Percentiles rank a stretch among this genome's conserved stretches.
Conservation (phyloP, 2,888 invertebrate species). For the Junonia oenone region DNA sequence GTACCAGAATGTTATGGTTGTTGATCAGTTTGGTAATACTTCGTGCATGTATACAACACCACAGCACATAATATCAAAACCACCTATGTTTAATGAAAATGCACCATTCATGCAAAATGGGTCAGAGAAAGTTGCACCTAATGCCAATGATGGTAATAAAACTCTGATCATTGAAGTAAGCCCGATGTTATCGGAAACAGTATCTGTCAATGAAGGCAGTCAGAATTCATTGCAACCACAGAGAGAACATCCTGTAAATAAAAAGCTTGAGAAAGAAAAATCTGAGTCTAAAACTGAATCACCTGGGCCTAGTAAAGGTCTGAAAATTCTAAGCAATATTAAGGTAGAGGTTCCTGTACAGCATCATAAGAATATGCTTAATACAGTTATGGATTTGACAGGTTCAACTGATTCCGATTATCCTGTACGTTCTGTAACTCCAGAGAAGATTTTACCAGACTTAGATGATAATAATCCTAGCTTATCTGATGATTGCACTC, state of each 20-base stretch:
- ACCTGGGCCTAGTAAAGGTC: conserved; percentile 54
- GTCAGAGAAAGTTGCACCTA: conserved; percentile 42
- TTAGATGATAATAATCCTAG: conserved; percentile 60
- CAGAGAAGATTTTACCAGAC: conserved; percentile 66
- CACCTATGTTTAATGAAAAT: conserved; percentile 46
- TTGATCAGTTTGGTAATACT: conserved; percentile 67
- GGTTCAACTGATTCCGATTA: conserved; percentile 56
- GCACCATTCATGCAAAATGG: conserved; percentile 36
- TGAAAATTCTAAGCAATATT: conserved; percentile 74
- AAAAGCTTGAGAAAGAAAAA: conserved; percentile 33
- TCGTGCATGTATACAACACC: conserved; percentile 67
- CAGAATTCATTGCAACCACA: conserved; percentile 27
- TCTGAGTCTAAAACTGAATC: conserved; percentile 44
- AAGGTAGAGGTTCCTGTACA: conserved; percentile 76
- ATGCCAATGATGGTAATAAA: conserved; percentile 50
- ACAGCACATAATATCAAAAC: conserved; percentile 52
- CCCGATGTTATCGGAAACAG: conserved; percentile 45
- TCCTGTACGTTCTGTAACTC: conserved; percentile 43
- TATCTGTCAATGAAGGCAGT: conserved; percentile 29
- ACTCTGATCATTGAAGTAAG: conserved; percentile 67
- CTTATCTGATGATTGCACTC: conserved; percentile 42
- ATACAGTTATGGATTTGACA: conserved; percentile 69
- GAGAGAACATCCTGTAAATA: conserved; percentile 15
- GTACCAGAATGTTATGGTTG: conserved; percentile 73
- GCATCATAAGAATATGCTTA: conserved; percentile 67